Conservation (phyloP, 1,140 invertebrate genomes). For the Sipha flava region DNA sequence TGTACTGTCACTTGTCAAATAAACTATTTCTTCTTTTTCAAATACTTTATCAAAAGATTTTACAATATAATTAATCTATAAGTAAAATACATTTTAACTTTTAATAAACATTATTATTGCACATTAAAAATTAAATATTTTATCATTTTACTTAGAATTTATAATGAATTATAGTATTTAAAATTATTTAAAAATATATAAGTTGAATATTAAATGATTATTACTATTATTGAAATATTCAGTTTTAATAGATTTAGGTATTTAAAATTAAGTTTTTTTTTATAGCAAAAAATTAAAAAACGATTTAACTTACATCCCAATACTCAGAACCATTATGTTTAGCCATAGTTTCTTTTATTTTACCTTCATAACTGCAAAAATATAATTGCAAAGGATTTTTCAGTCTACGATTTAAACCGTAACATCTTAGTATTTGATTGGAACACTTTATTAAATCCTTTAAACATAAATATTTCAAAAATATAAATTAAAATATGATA, state of each 20-base stretch:
- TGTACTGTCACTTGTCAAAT: slow-evolving; percentile 89
- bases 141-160: no score
- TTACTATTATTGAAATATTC: no score
- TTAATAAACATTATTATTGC: neutral
- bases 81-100: no score
- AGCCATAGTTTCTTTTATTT: slow-evolving; percentile 58
- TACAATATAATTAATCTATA: slow-evolving; percentile 33
- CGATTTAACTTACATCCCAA: slow-evolving; percentile 72
- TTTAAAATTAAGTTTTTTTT: no score
- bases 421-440: slow-evolving; percentile 88
- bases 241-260: no score
- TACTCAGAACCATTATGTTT: slow-evolving; percentile 80
- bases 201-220: no score
- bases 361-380: slow-evolving; percentile 69
- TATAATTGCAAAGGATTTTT: slow-evolving; percentile 76
- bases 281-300: slow-evolving; percentile 7
- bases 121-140: neutral
- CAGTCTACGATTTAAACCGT: slow-evolving; percentile 81
- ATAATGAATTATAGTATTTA: no score
- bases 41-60: slow-evolving; percentile 38
- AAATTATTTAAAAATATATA: no score
- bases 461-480: slow-evolving; percentile 37
- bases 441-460: slow-evolving; percentile 77
- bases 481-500: no score
- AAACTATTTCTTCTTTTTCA: slow-evolving; percentile 70